Conservation (phyloP, 2,113 vertebrate genomes). For the Euleptes europaea region DNA sequence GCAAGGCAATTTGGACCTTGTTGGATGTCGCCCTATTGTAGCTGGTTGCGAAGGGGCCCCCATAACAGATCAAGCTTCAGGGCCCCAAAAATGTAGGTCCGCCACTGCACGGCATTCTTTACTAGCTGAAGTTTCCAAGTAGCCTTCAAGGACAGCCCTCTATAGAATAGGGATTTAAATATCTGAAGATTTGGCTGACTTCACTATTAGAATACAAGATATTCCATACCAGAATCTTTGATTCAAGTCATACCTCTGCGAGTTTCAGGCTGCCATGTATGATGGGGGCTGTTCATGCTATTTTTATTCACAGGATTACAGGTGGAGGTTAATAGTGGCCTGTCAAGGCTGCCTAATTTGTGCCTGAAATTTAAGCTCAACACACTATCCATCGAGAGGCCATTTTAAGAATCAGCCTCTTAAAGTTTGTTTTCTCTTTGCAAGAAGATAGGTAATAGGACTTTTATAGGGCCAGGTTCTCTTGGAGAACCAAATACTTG, state of each 20-base stretch:
- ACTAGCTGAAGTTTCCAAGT: no score
- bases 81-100: no score
- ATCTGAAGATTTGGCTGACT: no score
- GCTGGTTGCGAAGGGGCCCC: no score
- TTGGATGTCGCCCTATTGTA: no score
- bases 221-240: background rate
- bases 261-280: background rate
- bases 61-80: no score
- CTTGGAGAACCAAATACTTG: constrained; percentile 5
- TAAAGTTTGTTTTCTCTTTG: background rate
- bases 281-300: background rate
- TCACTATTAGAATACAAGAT: no score
- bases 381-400: no score
- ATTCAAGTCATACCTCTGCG: background rate
- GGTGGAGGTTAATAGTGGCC: background rate
- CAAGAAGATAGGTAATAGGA: background rate
- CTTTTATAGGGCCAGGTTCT: constrained; percentile 31
- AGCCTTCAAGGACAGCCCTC: no score
- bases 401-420: background rate
- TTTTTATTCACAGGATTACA: background rate
- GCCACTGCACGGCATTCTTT: no score
- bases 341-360: background rate
- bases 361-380: background rate
- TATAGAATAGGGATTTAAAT: no score
- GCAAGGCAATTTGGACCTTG: no score